Conservation (phyloP, 2,113 vertebrate species). For the Nanorana parkeri region DNA sequence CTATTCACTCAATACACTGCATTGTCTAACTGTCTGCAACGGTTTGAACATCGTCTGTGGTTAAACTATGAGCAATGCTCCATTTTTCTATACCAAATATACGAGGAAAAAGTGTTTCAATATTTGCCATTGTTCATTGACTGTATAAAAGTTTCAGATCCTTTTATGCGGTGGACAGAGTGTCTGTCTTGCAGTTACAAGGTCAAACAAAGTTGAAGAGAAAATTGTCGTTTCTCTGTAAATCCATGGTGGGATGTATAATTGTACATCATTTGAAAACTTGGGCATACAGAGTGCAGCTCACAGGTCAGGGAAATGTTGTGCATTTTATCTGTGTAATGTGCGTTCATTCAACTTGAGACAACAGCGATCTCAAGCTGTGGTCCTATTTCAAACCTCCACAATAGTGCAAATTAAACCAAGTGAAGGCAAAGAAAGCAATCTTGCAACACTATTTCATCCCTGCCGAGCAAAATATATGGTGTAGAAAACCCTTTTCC, state of each 20-base stretch:
- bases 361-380: conserved; percentile 44
- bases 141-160: neutral
- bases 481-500: conserved; percentile 31
- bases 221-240: conserved; percentile 23
- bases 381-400: conserved; percentile 32
- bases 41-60: too few species aligned
- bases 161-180: neutral
- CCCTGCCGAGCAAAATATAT: conserved; percentile 46
- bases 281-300: conserved; percentile 4
- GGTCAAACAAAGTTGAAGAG: conserved; percentile 39
- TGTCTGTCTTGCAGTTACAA: neutral
- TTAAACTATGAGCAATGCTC: too few species aligned
- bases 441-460: conserved; percentile 45
- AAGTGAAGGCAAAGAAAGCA: conserved; percentile 35
- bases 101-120: too few species aligned
- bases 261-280: conserved; percentile 44
- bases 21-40: too few species aligned
- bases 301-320: conserved; percentile 20
- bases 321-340: conserved; percentile 41
- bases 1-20: too few species aligned
- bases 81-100: too few species aligned
- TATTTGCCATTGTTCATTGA: too few species aligned
- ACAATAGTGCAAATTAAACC: conserved; percentile 49
- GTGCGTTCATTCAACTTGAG: conserved; percentile 4
- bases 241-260: conserved; percentile 11